Percentiles rank a stretch among this genome's conserved stretches.
Evolutionary conservation across 2,888 invertebrate species (phyloP).

Genomic region (Microchrysa polita): DNA sequence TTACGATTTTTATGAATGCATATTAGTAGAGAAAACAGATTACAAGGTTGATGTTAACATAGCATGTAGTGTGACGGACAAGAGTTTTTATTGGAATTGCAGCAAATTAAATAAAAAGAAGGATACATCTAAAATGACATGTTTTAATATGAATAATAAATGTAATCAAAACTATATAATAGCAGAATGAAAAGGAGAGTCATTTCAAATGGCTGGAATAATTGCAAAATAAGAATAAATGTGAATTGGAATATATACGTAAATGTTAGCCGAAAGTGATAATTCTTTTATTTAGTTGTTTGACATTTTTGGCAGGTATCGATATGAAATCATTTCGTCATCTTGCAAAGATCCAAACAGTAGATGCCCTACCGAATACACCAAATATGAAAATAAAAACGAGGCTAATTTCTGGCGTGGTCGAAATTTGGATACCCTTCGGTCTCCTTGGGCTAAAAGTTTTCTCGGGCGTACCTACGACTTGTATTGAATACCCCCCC

Average conservation of each 20-base stretch:
- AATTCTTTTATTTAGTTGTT: not conserved
- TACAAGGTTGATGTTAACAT: slow-evolving; percentile 37
- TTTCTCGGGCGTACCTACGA: too few relatives aligned
- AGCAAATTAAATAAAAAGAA: not conserved
- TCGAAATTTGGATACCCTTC: too few relatives aligned
- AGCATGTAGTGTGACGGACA: slow-evolving; percentile 8
- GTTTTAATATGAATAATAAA: not conserved
- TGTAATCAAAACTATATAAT: not conserved
- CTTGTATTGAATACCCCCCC: too few relatives aligned
- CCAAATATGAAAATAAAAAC: too few relatives aligned
- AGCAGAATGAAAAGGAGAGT: too few relatives aligned
- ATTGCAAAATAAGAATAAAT: not conserved
- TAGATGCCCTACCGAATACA: too few relatives aligned
- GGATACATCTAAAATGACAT: slow-evolving; percentile 16
- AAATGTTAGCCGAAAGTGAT: slow-evolving; percentile 16
- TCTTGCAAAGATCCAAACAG: too few relatives aligned
- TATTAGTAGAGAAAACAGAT: not conserved
- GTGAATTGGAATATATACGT: slow-evolving; percentile 18
- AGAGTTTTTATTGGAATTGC: slow-evolving; percentile 22
- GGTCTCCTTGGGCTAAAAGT: too few relatives aligned
- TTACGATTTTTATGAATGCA: not conserved
- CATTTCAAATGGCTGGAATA: not conserved
- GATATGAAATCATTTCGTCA: too few relatives aligned
- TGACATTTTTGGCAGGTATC: too few relatives aligned
- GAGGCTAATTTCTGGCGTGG: too few relatives aligned